Evolutionary conservation across 2,888 invertebrate species (phyloP).

Genomic region (Brachyptera risi): DNA sequence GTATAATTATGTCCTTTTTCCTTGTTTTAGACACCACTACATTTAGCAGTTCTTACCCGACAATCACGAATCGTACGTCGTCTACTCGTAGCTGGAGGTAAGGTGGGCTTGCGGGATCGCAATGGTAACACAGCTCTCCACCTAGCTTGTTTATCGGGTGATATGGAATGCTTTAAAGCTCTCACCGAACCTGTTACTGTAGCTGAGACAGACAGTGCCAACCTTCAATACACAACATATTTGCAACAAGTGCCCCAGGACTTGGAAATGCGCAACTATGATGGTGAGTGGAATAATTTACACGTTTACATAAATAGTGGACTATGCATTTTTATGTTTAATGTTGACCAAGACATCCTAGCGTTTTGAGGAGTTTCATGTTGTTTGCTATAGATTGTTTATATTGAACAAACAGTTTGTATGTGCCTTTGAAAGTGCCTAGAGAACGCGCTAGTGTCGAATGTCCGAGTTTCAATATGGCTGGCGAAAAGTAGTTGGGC

Average conservation of each 20-base stretch:
- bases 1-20: no score
- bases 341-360: no score
- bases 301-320: no score
- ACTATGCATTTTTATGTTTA: no score
- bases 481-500: no score
- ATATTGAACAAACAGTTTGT: no score
- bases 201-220: conserved; percentile 43
- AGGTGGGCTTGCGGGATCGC: conserved; percentile 58
- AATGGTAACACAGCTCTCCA: conserved; percentile 85
- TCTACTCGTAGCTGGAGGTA: conserved; percentile 76
- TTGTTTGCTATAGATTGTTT: no score
- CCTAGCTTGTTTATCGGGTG: conserved; percentile 69
- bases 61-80: conserved; percentile 70
- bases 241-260: conserved; percentile 50
- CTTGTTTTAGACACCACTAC: conserved; percentile 65
- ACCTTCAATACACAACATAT: conserved; percentile 38
- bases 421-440: no score
- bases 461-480: no score
- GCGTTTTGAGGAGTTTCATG: no score
- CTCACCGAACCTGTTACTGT: conserved; percentile 63
- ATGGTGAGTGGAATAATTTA: conserved; percentile 58
- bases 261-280: conserved; percentile 78
- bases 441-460: no score
- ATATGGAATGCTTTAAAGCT: conserved; percentile 66
- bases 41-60: conserved; percentile 75